Base-by-base conservation (phyloP, 2,888 invertebrate genomes). In the Apotomis betuletana region DNA sequence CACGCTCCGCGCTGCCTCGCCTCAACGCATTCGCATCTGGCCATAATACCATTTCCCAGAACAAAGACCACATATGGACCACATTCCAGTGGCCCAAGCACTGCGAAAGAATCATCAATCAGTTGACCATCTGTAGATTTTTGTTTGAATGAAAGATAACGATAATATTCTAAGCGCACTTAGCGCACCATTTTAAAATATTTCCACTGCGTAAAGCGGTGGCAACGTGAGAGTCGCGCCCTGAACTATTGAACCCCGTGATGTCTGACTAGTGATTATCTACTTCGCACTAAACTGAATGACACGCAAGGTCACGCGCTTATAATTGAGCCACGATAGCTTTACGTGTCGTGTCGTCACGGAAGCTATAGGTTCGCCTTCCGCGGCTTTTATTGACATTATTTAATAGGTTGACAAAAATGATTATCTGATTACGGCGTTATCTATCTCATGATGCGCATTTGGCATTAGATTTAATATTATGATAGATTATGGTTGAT, bases 291-390 rank as follows among this genome's bases (percentile, higher is more conserved):
- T n/a, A 10, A 15, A 12, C 60, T 36, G 44, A 52, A 52, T 58
- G 64, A 59, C 63, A 41, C 59, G 52, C 60, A 49, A 70, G 70
- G 70, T 64, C 70, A 46, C 13, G 59, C 59, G 59, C 59, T 41
- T 41, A 57, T 70, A 57, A 63, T 64, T 64, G 52, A 38, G 15
- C n/a, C 69, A 41, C 58, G 55, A 9, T 13, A 27, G 54, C 52
- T 69, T 49, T n/a, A 58, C n/a, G 10, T n/a, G 10, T 36, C 46
- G 44, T 15, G 15, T 15, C 36, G 6, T 27, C 12, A 36, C 12
- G 51, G 38, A 5, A 4, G 51, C 54, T 54, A 13, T 54, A 13
- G 54, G 65, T 65, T 27, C 64, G 60, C 70, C 65, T 60, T 54
- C 38, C 55, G 38, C 55, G 27, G n/a, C 6, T 55, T 55, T 8